Conservation (phyloP, 2,113 vertebrate genomes). For the Danionella cerebrum region DNA sequence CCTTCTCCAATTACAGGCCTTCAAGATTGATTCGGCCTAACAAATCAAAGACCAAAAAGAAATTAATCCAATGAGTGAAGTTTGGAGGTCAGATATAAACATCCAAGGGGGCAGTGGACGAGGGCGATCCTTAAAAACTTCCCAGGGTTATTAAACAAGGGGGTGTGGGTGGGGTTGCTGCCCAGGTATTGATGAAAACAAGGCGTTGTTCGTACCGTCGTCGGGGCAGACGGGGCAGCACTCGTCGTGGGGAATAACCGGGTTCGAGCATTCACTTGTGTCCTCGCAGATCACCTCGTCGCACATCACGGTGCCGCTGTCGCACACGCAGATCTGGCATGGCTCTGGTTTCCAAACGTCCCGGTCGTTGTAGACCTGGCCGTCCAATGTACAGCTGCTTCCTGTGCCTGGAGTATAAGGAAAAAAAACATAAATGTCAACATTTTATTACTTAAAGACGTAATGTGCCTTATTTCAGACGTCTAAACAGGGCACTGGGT, state of each 20-base stretch:
- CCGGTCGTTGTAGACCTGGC: constrained; percentile 72
- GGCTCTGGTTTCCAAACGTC: constrained; percentile 86
- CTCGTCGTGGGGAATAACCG: constrained; percentile 68
- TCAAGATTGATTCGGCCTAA: too few species aligned
- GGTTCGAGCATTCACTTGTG: constrained; percentile 69
- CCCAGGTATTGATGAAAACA: neutral
- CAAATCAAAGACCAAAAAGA: neutral
- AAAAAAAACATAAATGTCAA: neutral
- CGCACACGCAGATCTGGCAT: constrained; percentile 90
- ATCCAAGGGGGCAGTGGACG: neutral
- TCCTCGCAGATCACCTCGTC: constrained; percentile 84
- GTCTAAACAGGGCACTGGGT: neutral
- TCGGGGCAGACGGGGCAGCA: constrained; percentile 79
- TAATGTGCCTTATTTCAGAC: too few species aligned
- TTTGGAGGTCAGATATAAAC: neutral
- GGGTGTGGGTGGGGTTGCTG: neutral
- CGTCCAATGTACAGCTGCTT: constrained; percentile 71
- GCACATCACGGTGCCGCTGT: constrained; percentile 80
- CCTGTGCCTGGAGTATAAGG: constrained; percentile 56
- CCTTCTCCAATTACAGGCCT: neutral
- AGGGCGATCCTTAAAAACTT: neutral
- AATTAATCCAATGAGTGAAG: constrained; percentile 3
- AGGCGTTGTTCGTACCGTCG: constrained; percentile 58
- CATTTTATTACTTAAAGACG: too few species aligned
- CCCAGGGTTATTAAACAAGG: neutral